phyloP scores from a whole-genome alignment of 2,113 vertebrate species.

The Hystrix brachyura region DNA sequence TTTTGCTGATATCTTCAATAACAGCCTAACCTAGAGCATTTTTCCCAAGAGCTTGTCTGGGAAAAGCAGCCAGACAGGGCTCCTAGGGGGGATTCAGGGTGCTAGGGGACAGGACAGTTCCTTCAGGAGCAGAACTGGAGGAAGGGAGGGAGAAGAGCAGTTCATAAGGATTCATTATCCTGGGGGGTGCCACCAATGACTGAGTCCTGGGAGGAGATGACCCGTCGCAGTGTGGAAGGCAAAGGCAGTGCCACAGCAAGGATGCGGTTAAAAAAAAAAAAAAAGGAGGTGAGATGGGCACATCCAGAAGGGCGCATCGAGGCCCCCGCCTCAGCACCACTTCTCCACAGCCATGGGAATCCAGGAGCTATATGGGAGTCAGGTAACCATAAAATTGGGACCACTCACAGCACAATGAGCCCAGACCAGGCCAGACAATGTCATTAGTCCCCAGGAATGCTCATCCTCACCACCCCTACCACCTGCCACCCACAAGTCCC shows the following conservation, averaged over 20 bases:
- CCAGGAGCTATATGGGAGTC: background rate
- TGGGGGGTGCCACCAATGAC: background rate
- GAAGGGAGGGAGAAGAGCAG: background rate
- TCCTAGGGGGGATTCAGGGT: background rate
- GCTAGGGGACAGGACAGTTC: background rate
- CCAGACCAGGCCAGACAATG: background rate
- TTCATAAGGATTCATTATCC: background rate
- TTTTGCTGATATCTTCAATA: background rate
- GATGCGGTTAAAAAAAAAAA: too few species aligned
- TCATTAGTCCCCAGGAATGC: background rate
- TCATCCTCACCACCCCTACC: background rate
- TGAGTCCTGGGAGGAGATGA: background rate
- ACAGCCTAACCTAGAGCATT: background rate
- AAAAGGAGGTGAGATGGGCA: background rate
- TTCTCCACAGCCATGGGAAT: background rate
- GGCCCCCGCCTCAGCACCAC: too few species aligned
- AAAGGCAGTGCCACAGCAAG: background rate
- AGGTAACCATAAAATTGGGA: background rate
- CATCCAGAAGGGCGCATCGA: background rate
- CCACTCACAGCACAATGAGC: fast-evolving
- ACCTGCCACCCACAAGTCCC: background rate
- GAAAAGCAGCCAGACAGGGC: background rate
- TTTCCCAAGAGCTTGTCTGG: background rate
- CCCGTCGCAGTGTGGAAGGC: background rate
- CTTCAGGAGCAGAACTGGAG: background rate